phyloP scores from a whole-genome alignment of 2,888 invertebrate species.

The Elysia crispata region DNA sequence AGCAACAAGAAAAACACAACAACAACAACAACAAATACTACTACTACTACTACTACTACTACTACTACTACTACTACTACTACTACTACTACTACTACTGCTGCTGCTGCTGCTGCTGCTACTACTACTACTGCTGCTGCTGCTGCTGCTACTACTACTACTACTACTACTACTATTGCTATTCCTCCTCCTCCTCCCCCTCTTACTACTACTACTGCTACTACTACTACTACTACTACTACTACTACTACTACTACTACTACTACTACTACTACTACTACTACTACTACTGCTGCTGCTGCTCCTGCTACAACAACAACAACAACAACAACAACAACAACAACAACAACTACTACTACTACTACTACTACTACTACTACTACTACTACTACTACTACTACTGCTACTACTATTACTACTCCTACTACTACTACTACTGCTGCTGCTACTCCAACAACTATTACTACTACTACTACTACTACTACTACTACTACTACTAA shows the following conservation, averaged over 20 bases:
- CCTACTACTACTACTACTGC: too few relatives aligned
- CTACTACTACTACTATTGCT: conserved; percentile 21
- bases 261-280: conserved; percentile 33
- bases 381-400: too few relatives aligned
- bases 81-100: conserved; percentile 33
- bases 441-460: too few relatives aligned
- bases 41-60: conserved; percentile 32
- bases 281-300: conserved; percentile 16
- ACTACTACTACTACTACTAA: too few relatives aligned
- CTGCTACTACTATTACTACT: background rate
- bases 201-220: background rate
- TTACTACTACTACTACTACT: too few relatives aligned
- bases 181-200: too few relatives aligned
- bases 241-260: conserved; percentile 30
- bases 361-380: too few relatives aligned
- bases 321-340: background rate
- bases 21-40: too few relatives aligned
- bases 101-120: conserved; percentile 32
- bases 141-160: conserved; percentile 27
- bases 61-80: conserved; percentile 38
- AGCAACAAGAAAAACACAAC: too few relatives aligned
- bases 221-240: conserved; percentile 11
- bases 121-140: conserved; percentile 21
- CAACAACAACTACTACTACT: too few relatives aligned
- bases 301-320: background rate